These are phyloP conservation scores for Pelochelys cantorii DNA, from an alignment of 2,797 vertebrate genomes.

Conservation along the genomic window DNA sequence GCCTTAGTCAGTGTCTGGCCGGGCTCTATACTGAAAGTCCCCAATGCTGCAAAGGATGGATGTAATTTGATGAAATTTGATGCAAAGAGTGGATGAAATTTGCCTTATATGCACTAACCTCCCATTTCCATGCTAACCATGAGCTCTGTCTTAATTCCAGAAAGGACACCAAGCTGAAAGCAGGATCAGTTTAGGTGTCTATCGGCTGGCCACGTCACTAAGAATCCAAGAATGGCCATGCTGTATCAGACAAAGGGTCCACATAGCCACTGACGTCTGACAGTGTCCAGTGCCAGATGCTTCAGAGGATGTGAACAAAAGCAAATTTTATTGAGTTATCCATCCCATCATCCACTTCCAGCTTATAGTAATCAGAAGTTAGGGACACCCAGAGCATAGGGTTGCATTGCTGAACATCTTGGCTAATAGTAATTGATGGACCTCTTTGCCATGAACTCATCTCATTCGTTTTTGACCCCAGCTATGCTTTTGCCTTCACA, in stretches of 20 bases:
- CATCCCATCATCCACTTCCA: neutral
- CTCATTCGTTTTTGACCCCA: neutral
- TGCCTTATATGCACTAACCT: neutral
- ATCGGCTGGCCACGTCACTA: neutral
- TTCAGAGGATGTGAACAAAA: neutral
- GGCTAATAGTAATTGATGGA: neutral
- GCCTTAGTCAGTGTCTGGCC: neutral
- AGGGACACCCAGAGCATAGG: neutral
- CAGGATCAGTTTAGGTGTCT: neutral
- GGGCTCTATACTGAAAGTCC: accelerated
- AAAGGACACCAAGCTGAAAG: neutral
- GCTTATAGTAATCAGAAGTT: neutral
- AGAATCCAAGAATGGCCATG: neutral
- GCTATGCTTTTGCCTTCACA: neutral
- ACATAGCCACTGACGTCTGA: neutral
- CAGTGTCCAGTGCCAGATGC: neutral
- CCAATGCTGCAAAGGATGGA: neutral
- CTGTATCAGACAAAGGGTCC: neutral
- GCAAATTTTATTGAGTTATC: neutral
- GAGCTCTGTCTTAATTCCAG: neutral
- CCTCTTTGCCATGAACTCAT: neutral
- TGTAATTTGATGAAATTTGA: neutral
- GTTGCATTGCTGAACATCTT: neutral
- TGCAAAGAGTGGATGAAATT: neutral
- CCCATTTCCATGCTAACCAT: neutral